phyloP scores from a whole-genome alignment of 1,140 invertebrate genomes.

The Semibalanus balanoides region DNA sequence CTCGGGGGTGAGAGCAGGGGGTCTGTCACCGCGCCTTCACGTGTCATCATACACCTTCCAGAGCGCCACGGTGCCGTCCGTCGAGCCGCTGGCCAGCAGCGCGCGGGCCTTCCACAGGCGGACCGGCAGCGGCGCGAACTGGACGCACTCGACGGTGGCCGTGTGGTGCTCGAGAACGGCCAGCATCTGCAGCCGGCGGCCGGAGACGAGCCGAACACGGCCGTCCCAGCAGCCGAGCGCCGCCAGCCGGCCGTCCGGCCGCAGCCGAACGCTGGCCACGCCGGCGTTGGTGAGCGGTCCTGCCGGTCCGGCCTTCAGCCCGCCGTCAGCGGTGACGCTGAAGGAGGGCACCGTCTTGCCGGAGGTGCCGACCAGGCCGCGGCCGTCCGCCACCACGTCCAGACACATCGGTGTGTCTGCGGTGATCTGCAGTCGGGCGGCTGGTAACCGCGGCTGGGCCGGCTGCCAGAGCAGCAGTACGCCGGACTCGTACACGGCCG shows the following conservation, averaged over 20 bases:
- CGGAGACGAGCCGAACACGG: not conserved
- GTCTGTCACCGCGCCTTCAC: not conserved
- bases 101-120: not conserved
- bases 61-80: not conserved
- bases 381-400: not conserved
- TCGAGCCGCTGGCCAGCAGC: not conserved
- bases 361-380: not conserved
- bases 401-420: not conserved
- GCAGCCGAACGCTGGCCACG: not conserved
- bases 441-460: no score
- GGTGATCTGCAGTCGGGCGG: not conserved
- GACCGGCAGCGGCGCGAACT: not conserved
- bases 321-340: not conserved
- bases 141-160: not conserved
- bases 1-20: no score
- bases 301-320: not conserved
- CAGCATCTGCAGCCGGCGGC: not conserved
- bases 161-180: not conserved
- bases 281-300: not conserved
- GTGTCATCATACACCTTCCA: not conserved
- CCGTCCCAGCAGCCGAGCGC: not conserved
- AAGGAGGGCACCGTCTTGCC: not conserved
- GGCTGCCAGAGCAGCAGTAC: not conserved
- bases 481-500: not conserved
- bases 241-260: not conserved